Base-by-base conservation (phyloP, 2,888 invertebrate species). In the Neuroscelio doddi region DNA sequence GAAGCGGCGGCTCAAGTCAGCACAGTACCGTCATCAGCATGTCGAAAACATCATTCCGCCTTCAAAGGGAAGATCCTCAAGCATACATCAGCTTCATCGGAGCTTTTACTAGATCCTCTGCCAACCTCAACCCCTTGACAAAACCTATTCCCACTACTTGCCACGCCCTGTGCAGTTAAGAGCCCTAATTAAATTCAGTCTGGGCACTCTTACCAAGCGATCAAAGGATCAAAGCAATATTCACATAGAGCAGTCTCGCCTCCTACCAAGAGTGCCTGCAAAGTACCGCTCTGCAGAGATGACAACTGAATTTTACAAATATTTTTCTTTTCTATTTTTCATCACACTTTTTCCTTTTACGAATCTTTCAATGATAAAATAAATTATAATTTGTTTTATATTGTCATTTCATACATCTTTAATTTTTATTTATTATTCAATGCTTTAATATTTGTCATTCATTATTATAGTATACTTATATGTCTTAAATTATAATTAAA, bases 111-210 rank as follows among this genome's bases (percentile, higher is more conserved):
- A 17, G 52, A 41, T 50, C 63, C 58, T 52, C 62, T 38, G 39
- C 21, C 47, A 29, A 55, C 61, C 61, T 58, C 53, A 62, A 68
- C 62, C 62, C 64, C 64, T 57, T 64, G 45, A 47, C 59, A 42
- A 46, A 57, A 64, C 57, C 64, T 57, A 62, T 64, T 64, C 68
- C 67, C 53, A 46, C 61, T 58, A 38, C 53, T 64, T 55, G 62
- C 64, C 64, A 68, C 68, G 64, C 68, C 64, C 61, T 59, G 42
- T 36, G 57, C 63, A 77, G 78, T 80, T 81, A 80, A 80, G 78
- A 81, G 79, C 79, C 75, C 79, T 82, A 81, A 82, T 82, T 81
- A 80, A 82, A 82, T 81, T 80, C 81, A 76, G 79, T 78, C 78
- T 76, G 73, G 79, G 79, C 78, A 77, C 79, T 80, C 81, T 79